Evolutionary conservation across 2,113 vertebrate genomes (phyloP), one percentile per base, ranked within the genome.

Genomic region (Chinchilla lanigera): DNA sequence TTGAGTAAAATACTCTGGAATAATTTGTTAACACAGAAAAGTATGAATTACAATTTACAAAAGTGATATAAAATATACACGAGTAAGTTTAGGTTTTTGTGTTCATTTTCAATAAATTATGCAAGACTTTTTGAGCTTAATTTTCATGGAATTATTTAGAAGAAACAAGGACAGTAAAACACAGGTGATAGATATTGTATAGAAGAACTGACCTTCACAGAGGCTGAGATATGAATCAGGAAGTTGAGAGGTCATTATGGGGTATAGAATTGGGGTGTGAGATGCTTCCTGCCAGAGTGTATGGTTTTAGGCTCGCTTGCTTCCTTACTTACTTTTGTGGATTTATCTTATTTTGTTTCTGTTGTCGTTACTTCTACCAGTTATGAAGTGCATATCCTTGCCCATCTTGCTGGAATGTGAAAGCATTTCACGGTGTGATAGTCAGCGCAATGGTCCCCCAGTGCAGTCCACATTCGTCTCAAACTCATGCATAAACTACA

Each of bases 1-100:
- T 82, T 80, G 50, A 93, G 67, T 73, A 69, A 96, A 69, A 93
- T 81, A 33, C 50, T 41, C 75, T 65, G 52, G 88, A 77, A 58
- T 90, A 78, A 84, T 91, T 91, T 80, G 17, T 78, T 88, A 30
- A 78, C 69, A 87, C 22, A 77, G 30, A 11, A 28, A 78, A 63
- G 19, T 60, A 69, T 61, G 30, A 61, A 56, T 65, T 86, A 41
- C 4, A 71, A 61, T 38, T 71, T 82, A 67, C 9, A 60, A 69
- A 92, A 92, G 38, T 60, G 24, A 44, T 50, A 84, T 41, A 61
- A 86, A 50, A 12, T 26, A 1, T 77, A 33, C 13, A 3, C 3
- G 61, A 35, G 19, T 67, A 33, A 63, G 4, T 80, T 94, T n/a
- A 24, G 41, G 54, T 16, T 26, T 41, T 82, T 24, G 7, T 41